Percentiles rank a stretch among this genome's conserved stretches.
Evolutionary conservation across 2,888 invertebrate genomes (phyloP).

Genomic region (Magallana nippona): DNA sequence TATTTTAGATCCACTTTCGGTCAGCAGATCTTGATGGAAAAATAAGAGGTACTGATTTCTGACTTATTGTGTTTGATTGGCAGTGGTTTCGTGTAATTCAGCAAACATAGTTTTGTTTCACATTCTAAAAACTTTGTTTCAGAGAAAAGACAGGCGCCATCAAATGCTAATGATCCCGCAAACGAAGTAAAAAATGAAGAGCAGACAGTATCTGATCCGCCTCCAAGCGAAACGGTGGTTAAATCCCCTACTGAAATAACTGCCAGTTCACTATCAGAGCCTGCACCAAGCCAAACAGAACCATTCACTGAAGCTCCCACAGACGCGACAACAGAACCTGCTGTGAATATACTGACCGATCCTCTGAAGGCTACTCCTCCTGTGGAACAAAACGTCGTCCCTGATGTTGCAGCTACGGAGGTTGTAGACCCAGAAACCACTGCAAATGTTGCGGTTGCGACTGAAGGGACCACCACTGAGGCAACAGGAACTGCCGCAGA

Average conservation of each 20-base stretch:
- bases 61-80: too few species aligned
- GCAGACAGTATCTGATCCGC: neutral
- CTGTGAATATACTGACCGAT: neutral
- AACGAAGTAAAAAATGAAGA: neutral
- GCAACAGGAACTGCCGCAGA: too few species aligned
- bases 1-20: neutral
- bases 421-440: too few species aligned
- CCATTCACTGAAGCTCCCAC: neutral
- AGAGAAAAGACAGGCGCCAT: too few species aligned
- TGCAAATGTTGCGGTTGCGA: too few species aligned
- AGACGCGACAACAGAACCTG: neutral
- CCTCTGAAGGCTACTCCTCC: neutral
- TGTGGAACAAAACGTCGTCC: neutral
- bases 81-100: too few species aligned
- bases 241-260: neutral
- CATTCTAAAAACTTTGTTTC: too few species aligned
- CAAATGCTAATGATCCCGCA: too few species aligned
- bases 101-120: too few species aligned
- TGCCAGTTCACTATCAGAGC: neutral
- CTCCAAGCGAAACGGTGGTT: neutral
- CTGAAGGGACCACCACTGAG: too few species aligned
- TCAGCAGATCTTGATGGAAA: neutral
- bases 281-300: neutral
- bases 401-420: too few species aligned
- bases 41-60: neutral